These are phyloP conservation scores for cattle (Bos taurus) DNA, from an alignment of 2,113 vertebrate genomes.

Conservation along the genomic window DNA sequence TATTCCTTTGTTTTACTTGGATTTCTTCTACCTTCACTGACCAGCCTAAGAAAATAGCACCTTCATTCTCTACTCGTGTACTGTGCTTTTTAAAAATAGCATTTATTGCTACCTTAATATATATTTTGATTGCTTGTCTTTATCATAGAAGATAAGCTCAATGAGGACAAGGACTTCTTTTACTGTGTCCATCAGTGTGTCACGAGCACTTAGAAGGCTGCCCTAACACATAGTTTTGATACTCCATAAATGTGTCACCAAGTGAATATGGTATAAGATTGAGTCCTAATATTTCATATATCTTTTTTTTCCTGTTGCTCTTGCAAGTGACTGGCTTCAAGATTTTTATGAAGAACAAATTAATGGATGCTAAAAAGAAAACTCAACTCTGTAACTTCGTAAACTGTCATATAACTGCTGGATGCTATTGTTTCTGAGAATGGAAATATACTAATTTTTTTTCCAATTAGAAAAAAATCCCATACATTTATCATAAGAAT, in stretches of 20 bases:
- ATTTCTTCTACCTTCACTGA: not conserved
- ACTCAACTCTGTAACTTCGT: not conserved
- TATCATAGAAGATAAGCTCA: not conserved
- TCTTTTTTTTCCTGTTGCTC: not conserved
- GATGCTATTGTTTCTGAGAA: not conserved
- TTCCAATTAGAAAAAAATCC: not conserved
- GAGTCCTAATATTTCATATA: not conserved
- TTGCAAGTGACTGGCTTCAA: not conserved
- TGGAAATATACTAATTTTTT: not conserved
- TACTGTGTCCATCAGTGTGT: not conserved
- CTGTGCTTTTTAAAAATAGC: not conserved
- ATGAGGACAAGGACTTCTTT: not conserved
- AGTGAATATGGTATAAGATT: not conserved
- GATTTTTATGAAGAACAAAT: not conserved
- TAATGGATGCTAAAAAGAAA: not conserved
- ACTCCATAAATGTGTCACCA: not conserved
- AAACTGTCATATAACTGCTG: not conserved
- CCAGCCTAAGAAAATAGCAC: not conserved
- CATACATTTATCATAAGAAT: not conserved
- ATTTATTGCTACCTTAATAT: not conserved
- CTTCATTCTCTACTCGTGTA: not conserved
- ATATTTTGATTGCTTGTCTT: too few species aligned
- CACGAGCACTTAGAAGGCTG: not conserved
- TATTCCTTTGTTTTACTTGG: not conserved
- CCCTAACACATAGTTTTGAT: not conserved